Evolutionary conservation across 2,888 invertebrate genomes (phyloP).

Genomic region (Trichopria drosophilae): DNA sequence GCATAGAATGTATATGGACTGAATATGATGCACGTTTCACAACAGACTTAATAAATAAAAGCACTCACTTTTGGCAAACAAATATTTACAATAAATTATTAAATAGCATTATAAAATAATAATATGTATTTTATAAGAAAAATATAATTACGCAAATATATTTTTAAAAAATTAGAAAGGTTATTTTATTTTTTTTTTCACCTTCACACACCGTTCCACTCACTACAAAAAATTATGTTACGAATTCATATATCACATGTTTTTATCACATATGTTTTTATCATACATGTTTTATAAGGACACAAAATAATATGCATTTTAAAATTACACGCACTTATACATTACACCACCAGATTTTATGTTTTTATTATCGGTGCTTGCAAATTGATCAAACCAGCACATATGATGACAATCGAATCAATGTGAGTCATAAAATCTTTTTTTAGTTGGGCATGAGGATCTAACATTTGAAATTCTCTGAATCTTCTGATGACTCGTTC

Average conservation of each 20-base stretch:
- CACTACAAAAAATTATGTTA: not conserved
- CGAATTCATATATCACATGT: not conserved
- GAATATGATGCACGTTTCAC: constrained; percentile 25
- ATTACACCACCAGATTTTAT: not conserved
- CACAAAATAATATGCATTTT: constrained; percentile 10
- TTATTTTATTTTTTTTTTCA: not conserved
- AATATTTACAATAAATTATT: constrained; percentile 29
- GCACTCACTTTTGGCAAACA: constrained; percentile 32
- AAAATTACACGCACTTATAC: too few relatives aligned
- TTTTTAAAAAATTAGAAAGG: not conserved
- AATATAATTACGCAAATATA: not conserved
- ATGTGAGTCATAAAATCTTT: constrained; percentile 2
- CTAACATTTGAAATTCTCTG: constrained; percentile 27
- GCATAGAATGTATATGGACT: constrained; percentile 14
- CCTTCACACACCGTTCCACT: not conserved
- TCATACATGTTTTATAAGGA: not conserved
- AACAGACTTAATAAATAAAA: constrained; percentile 27
- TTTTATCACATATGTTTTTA: not conserved
- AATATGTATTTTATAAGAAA: not conserved
- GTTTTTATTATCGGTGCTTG: constrained; percentile 31
- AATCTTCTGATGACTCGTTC: constrained; percentile 42
- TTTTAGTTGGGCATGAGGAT: constrained; percentile 20
- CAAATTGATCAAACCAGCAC: constrained; percentile 34
- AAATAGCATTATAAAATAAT: not conserved
- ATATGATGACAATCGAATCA: constrained; percentile 31